Conservation (phyloP, 2,888 invertebrate species). For the Hermaeophaga mercurialis region DNA sequence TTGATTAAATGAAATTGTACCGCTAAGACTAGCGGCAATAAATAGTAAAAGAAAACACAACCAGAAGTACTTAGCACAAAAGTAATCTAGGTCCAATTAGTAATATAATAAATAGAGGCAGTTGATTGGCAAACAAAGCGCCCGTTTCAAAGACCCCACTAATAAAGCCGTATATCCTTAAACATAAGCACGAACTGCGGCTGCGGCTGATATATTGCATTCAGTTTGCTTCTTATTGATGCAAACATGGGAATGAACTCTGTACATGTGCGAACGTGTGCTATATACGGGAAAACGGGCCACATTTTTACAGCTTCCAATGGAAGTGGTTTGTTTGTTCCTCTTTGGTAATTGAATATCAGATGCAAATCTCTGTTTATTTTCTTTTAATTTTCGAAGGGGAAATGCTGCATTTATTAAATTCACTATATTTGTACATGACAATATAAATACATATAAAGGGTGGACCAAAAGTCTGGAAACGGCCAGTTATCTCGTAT, state of each 20-base stretch:
- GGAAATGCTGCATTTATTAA: no score
- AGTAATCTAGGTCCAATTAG: conserved; percentile 45
- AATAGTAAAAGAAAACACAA: conserved; percentile 17
- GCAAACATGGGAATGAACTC: conserved; percentile 38
- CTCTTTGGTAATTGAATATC: conserved; percentile 20
- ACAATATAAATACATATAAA: no score
- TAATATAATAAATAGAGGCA: conserved; percentile 44
- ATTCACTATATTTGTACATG: no score
- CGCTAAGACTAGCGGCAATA: neutral
- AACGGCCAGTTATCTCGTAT: no score
- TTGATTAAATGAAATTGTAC: no score
- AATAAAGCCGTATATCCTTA: conserved; percentile 43
- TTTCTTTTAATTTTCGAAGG: conserved; percentile 12
- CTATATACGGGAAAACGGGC: conserved; percentile 37
- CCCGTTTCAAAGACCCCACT: conserved; percentile 42
- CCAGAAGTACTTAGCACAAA: conserved; percentile 26
- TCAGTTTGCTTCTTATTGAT: conserved; percentile 35
- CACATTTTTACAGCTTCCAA: conserved; percentile 28
- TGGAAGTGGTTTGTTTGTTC: conserved; percentile 24
- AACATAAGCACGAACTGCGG: conserved; percentile 32
- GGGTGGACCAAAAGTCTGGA: no score
- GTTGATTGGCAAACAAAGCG: conserved; percentile 47
- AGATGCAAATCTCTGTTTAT: conserved; percentile 15
- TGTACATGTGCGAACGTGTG: conserved; percentile 35
- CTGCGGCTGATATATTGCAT: conserved; percentile 33